These are phyloP conservation scores for Montipora cactus DNA, from an alignment of 64 coral and sea anemone species.

Conservation along the genomic window DNA sequence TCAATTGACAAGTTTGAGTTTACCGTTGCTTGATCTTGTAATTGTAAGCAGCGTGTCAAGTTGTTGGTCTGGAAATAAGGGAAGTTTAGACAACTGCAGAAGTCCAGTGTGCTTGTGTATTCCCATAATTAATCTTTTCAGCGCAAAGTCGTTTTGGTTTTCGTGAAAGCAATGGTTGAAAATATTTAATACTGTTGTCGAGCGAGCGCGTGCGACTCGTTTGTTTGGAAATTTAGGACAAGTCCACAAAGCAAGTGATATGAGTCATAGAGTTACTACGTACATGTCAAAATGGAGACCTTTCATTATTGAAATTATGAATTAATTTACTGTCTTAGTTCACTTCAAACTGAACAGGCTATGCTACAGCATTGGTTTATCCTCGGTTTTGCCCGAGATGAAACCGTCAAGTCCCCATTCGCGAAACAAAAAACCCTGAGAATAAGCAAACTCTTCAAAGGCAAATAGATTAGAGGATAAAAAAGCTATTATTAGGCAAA, in stretches of 20 bases:
- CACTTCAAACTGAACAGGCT: no score
- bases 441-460: constrained; percentile 16
- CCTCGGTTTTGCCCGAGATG: background rate
- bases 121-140: constrained; percentile 11
- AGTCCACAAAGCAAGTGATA: background rate
- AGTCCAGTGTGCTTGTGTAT: background rate
- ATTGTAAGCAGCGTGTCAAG: background rate
- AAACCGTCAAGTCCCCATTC: background rate
- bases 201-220: no score
- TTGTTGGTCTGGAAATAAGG: background rate
- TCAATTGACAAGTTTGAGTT: background rate
- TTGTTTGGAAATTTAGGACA: background rate
- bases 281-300: constrained; percentile 4
- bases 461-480: constrained; percentile 59
- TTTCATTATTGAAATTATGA: constrained; percentile 1
- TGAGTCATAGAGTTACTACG: constrained; percentile 1
- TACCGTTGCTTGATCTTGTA: background rate
- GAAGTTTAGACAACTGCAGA: background rate
- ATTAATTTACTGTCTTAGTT: background rate
- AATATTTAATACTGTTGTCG: background rate
- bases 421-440: background rate
- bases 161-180: no score
- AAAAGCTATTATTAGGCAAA: constrained; percentile 59
- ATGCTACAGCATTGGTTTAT: background rate
- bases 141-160: background rate